Evolutionary conservation across 2,888 invertebrate species (phyloP).

Genomic region (Sycophila texana): DNA sequence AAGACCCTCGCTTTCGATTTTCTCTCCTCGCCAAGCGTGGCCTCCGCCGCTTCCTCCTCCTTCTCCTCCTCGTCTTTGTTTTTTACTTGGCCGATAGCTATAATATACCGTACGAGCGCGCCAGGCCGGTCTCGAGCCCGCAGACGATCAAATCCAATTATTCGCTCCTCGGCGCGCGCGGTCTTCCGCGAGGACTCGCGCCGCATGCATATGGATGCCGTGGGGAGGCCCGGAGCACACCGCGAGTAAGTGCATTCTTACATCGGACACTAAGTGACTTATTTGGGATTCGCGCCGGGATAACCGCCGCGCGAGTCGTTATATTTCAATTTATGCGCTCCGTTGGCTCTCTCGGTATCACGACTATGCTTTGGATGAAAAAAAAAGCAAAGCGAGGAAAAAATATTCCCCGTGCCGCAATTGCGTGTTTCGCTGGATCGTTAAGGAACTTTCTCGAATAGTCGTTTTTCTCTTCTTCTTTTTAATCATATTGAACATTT

Average conservation of each 20-base stretch:
- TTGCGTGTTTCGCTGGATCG: too few relatives aligned
- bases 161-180: slow-evolving; percentile 26
- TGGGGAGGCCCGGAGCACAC: background rate
- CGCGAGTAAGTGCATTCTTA: slow-evolving; percentile 36
- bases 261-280: slow-evolving; percentile 10
- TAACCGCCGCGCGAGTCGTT: background rate
- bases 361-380: too few relatives aligned
- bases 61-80: background rate
- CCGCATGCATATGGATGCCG: slow-evolving; percentile 48
- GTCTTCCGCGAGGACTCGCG: background rate
- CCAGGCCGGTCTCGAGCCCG: slow-evolving; percentile 13
- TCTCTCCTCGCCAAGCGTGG: background rate
- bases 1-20: slow-evolving; percentile 21
- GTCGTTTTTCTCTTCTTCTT: too few relatives aligned
- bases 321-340: slow-evolving; percentile 9
- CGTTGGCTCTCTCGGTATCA: too few relatives aligned
- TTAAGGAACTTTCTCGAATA: too few relatives aligned
- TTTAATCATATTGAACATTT: too few relatives aligned
- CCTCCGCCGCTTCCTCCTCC: background rate
- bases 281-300: background rate
- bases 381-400: too few relatives aligned
- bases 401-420: too few relatives aligned
- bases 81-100: slow-evolving; percentile 17
- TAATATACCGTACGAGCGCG: background rate
- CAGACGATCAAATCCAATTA: slow-evolving; percentile 55